A percentile compares a stretch with the other conserved stretches of the same genome.
Conservation (phyloP, 2,888 invertebrate species). For the Ellobium chinense region DNA sequence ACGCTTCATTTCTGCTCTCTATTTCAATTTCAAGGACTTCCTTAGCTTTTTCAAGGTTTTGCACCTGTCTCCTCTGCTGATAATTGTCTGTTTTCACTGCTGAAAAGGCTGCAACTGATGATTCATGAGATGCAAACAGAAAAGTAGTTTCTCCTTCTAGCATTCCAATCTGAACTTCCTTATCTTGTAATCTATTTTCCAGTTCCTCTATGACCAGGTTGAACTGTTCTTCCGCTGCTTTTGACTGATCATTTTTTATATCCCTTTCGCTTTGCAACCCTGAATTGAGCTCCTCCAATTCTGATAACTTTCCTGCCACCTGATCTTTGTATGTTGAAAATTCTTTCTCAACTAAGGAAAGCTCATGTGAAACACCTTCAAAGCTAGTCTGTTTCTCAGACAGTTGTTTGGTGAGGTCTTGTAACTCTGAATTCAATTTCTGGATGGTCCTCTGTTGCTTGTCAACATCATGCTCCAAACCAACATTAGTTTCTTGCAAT, state of each 20-base stretch:
- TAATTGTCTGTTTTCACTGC: neutral
- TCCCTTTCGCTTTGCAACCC: neutral
- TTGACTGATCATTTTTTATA: neutral
- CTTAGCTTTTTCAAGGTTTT: neutral
- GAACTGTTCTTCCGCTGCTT: neutral
- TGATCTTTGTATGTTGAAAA: neutral
- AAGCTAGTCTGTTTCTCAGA: neutral
- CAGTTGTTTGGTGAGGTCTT: constrained; percentile 1
- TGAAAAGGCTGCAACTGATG: constrained; percentile 10
- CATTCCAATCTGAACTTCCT: constrained; percentile 13
- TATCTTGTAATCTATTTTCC: neutral
- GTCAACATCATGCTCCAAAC: constrained; percentile 25
- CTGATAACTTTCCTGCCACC: neutral
- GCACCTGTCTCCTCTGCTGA: neutral
- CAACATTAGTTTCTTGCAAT: constrained; percentile 26
- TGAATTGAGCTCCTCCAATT: neutral
- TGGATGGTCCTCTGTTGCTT: neutral
- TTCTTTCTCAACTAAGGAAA: constrained; percentile 12
- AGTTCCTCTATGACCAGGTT: constrained; percentile 7
- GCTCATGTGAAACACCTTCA: neutral
- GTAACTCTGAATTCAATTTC: constrained; percentile 3
- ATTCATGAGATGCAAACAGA: constrained; percentile 12
- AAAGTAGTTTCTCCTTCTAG: constrained; percentile 8
- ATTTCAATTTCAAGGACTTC: constrained; percentile 1
- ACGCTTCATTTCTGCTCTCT: neutral